Percentiles rank a stretch among this genome's conserved stretches.
These are phyloP conservation scores for Pterois miles DNA, from an alignment of 2,797 vertebrate genomes.

Conservation along the genomic window DNA sequence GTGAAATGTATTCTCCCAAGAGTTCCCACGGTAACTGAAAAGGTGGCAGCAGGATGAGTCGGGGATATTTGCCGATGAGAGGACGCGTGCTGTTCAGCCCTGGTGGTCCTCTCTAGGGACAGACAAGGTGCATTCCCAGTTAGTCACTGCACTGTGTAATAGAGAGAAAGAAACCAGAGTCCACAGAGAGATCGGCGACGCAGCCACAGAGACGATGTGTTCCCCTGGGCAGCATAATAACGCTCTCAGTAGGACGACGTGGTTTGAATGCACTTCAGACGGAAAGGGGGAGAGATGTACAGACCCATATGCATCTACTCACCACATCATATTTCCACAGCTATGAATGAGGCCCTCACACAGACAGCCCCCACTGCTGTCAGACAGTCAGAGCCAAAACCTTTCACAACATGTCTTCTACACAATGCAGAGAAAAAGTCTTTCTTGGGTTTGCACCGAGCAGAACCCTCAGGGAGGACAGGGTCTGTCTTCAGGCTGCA, in stretches of 20 bases:
- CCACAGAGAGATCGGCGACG: conserved; percentile 39
- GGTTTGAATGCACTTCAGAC: conserved; percentile 83
- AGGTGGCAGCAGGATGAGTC: neutral
- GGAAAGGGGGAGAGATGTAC: conserved; percentile 62
- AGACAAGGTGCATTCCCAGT: conserved; percentile 55
- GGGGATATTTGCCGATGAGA: conserved; percentile 21
- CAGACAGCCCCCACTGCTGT: conserved; percentile 64
- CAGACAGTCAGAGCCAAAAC: conserved; percentile 61
- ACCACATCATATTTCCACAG: conserved; percentile 82
- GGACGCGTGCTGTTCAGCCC: conserved; percentile 37
- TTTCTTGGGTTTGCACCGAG: conserved; percentile 57
- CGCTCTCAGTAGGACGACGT: conserved; percentile 72
- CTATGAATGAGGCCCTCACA: conserved; percentile 77
- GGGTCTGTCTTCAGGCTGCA: conserved; percentile 52
- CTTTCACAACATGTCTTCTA: conserved; percentile 66
- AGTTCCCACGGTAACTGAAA: conserved; percentile 27
- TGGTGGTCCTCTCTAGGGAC: conserved; percentile 48
- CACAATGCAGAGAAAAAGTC: conserved; percentile 59
- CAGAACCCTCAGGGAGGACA: conserved; percentile 49
- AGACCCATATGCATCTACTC: conserved; percentile 74
- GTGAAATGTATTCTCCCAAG: neutral
- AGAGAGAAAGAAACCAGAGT: conserved; percentile 44
- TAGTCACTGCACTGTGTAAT: conserved; percentile 16
- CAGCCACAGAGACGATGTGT: conserved; percentile 67
- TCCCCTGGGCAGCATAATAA: conserved; percentile 72